These are phyloP conservation scores for Eupithecia subfuscata DNA, from an alignment of 2,888 invertebrate genomes.

Conservation along the genomic window DNA sequence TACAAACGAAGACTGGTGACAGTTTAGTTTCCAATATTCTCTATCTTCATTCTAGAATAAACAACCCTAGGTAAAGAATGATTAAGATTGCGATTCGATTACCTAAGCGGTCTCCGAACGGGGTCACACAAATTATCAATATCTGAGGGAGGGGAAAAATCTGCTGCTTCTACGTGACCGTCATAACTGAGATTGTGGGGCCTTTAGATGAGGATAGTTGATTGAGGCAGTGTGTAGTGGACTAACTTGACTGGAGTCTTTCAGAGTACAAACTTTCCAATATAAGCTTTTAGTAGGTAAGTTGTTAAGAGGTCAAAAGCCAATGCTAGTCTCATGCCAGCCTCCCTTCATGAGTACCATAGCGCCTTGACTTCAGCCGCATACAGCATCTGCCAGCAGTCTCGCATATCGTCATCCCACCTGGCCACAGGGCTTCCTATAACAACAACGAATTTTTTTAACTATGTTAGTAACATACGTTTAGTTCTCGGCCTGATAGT, in stretches of 20 bases:
- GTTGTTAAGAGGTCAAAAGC: background rate
- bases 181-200: constrained; percentile 58
- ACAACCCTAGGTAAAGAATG: constrained; percentile 1
- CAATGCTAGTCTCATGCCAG: background rate
- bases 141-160: constrained; percentile 65
- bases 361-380: background rate
- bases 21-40: background rate
- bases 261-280: background rate
- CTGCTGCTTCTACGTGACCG: constrained; percentile 63
- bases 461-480: background rate
- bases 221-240: background rate
- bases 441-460: background rate
- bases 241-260: background rate
- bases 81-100: constrained; percentile 10
- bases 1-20: background rate
- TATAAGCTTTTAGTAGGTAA: background rate
- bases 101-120: constrained; percentile 35
- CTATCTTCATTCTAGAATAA: background rate
- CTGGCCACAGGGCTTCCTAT: background rate
- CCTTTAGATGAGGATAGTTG: constrained; percentile 44
- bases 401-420: too few species aligned
- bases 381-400: too few species aligned
- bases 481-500: background rate
- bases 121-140: constrained; percentile 64
- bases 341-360: background rate